Conservation (phyloP, 2,113 vertebrate species). For the Ascaphus truei region DNA sequence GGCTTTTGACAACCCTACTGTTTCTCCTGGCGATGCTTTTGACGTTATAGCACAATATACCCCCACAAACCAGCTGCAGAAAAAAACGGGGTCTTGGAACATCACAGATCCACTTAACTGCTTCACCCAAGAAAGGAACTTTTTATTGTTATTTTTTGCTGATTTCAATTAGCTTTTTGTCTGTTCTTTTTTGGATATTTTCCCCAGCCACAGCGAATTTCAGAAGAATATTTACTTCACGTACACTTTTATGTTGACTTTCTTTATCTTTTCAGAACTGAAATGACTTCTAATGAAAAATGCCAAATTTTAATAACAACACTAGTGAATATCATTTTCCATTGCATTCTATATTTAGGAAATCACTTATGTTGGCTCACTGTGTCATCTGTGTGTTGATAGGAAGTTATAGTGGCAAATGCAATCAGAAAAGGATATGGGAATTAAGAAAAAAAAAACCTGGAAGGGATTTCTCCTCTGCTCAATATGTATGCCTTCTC, state of each 20-base stretch:
- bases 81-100: slow-evolving; percentile 73
- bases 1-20: slow-evolving; percentile 76
- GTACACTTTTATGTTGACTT: slow-evolving; percentile 54
- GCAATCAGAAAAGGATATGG: slow-evolving; percentile 43
- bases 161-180: slow-evolving; percentile 88
- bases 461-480: slow-evolving; percentile 44
- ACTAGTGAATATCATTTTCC: slow-evolving; percentile 81
- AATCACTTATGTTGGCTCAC: slow-evolving; percentile 47
- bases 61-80: slow-evolving; percentile 59
- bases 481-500: slow-evolving; percentile 57
- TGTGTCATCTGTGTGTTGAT: slow-evolving; percentile 41
- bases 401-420: slow-evolving; percentile 48
- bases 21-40: slow-evolving; percentile 81
- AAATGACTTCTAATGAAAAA: slow-evolving; percentile 80
- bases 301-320: slow-evolving; percentile 82
- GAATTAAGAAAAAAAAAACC: slow-evolving; percentile 42
- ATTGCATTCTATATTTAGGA: slow-evolving; percentile 69
- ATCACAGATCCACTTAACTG: slow-evolving; percentile 71
- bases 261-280: slow-evolving; percentile 61
- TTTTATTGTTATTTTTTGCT: slow-evolving; percentile 80
- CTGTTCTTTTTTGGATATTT: slow-evolving; percentile 48
- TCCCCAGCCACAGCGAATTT: slow-evolving; percentile 67
- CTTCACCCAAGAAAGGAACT: slow-evolving; percentile 75
- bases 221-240: slow-evolving; percentile 67
- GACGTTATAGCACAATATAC: slow-evolving; percentile 89